Evolutionary conservation across 2,888 invertebrate species (phyloP).

Genomic region (Diadegma fenestrale): DNA sequence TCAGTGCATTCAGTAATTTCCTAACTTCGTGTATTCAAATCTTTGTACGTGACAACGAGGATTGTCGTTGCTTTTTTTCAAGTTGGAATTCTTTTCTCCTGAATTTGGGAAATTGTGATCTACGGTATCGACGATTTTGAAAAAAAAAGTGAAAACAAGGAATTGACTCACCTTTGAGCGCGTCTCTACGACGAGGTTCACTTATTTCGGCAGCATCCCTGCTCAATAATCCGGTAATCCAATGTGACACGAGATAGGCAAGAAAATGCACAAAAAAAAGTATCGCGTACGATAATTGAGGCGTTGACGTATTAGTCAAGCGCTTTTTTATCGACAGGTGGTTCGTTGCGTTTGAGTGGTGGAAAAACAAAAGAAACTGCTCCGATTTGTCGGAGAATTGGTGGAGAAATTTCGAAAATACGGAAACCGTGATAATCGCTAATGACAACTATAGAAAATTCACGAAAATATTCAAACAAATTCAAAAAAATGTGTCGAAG

Average conservation of each 20-base stretch:
- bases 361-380: slow-evolving; percentile 11
- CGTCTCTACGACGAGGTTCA: slow-evolving; percentile 69
- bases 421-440: not conserved
- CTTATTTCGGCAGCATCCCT: slow-evolving; percentile 69
- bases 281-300: slow-evolving; percentile 23
- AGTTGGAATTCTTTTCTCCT: too few species aligned
- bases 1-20: too few species aligned
- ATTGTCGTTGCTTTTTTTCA: too few species aligned
- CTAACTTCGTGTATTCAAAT: too few species aligned
- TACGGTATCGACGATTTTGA: too few species aligned
- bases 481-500: slow-evolving; percentile 41
- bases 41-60: too few species aligned
- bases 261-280: slow-evolving; percentile 31
- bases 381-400: not conserved
- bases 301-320: slow-evolving; percentile 26
- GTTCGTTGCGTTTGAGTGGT: slow-evolving; percentile 54
- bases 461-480: not conserved
- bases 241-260: slow-evolving; percentile 74
- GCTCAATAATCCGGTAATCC: slow-evolving; percentile 78
- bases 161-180: slow-evolving; percentile 67
- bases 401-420: not conserved
- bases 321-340: slow-evolving; percentile 73
- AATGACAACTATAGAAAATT: not conserved
- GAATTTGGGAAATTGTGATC: too few species aligned
- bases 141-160: not conserved